phyloP scores from a whole-genome alignment of 2,888 invertebrate genomes.

The Hymenopus coronatus region DNA sequence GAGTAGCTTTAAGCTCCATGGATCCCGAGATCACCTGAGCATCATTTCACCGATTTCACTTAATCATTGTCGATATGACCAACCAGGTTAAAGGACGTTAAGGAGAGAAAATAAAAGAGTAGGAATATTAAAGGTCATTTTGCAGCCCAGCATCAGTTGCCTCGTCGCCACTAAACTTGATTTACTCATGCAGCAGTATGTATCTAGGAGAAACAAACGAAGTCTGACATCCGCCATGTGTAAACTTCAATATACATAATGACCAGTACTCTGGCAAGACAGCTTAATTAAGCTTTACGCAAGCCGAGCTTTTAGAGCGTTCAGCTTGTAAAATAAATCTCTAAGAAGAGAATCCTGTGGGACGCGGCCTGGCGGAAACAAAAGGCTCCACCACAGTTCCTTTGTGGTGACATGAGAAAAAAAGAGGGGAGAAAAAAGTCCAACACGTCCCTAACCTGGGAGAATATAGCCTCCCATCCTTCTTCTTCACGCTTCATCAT shows the following conservation, averaged over 20 bases:
- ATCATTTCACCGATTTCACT: too few relatives aligned
- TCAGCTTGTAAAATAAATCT: background rate
- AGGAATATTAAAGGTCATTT: too few relatives aligned
- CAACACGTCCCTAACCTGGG: background rate
- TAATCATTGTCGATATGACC: too few relatives aligned
- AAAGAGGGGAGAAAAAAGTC: background rate
- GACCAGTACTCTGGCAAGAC: background rate
- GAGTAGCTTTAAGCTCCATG: too few relatives aligned
- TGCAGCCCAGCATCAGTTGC: too few relatives aligned
- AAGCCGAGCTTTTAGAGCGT: background rate
- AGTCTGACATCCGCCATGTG: background rate
- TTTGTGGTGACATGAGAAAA: background rate
- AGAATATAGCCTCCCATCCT: background rate
- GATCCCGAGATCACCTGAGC: too few relatives aligned
- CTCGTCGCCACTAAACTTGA: too few relatives aligned
- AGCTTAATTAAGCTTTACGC: background rate
- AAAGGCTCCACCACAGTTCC: background rate
- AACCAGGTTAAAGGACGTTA: too few relatives aligned
- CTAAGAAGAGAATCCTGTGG: background rate
- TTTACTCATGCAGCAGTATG: too few relatives aligned
- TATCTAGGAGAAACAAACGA: background rate
- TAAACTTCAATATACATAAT: background rate
- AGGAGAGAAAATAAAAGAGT: too few relatives aligned
- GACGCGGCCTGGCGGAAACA: background rate
- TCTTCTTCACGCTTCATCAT: background rate